Conservation (phyloP, 2,888 invertebrate species). For the Cosmia trapezina region DNA sequence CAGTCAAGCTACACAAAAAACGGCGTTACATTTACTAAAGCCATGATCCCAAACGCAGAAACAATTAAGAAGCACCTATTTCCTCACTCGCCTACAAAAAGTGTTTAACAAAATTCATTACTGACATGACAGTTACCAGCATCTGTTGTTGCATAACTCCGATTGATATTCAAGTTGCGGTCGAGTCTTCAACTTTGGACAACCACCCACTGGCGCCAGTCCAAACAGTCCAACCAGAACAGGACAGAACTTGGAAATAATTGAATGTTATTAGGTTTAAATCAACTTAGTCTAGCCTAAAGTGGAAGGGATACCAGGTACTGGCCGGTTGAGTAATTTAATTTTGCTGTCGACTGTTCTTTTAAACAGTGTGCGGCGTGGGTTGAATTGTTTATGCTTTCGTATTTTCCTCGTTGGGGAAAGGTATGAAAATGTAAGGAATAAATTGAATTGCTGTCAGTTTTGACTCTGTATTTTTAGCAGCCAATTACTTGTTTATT, state of each 20-base stretch:
- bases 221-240: constrained; percentile 41
- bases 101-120: constrained; percentile 46
- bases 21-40: neutral
- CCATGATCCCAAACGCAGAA: neutral
- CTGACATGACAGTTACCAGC: constrained; percentile 32
- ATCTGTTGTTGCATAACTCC: constrained; percentile 53
- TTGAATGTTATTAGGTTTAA: constrained; percentile 42
- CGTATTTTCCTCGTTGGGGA: constrained; percentile 1
- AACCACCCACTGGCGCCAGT: constrained; percentile 44
- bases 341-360: constrained; percentile 8
- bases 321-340: constrained; percentile 23
- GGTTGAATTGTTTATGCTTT: constrained; percentile 24
- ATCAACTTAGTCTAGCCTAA: constrained; percentile 26
- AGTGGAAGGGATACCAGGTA: constrained; percentile 12
- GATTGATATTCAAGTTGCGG: constrained; percentile 48
- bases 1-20: neutral
- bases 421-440: neutral
- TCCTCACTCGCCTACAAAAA: constrained; percentile 21
- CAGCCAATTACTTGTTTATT: neutral
- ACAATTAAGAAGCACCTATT: neutral
- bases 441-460: constrained; percentile 1
- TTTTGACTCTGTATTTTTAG: neutral
- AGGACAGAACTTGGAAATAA: constrained; percentile 45
- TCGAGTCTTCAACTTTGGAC: constrained; percentile 39
- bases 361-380: neutral